Evolutionary conservation across 2,797 vertebrate species (phyloP).

Genomic region (Columba guinea): DNA sequence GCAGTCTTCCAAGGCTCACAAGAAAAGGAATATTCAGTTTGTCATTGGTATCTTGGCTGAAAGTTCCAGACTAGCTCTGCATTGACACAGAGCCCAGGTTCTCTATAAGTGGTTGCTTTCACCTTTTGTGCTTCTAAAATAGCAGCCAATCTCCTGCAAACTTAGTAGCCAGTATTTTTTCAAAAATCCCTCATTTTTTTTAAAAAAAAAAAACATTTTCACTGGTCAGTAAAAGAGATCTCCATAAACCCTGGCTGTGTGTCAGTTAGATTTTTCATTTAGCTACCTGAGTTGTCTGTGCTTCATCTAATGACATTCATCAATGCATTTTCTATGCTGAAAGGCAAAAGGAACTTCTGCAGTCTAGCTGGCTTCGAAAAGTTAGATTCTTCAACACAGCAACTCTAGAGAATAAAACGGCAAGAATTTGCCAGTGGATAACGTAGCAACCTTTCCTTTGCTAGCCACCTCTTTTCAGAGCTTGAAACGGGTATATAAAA

Average conservation of each 20-base stretch:
- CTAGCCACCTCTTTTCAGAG: neutral
- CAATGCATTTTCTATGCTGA: neutral
- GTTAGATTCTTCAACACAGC: neutral
- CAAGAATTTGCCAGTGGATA: neutral
- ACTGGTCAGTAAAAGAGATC: neutral
- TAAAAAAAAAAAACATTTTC: neutral
- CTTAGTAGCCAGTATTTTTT: neutral
- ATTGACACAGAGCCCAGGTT: neutral
- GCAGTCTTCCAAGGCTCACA: neutral
- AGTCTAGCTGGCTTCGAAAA: neutral
- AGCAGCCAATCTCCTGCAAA: neutral
- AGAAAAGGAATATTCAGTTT: neutral
- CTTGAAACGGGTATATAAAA: neutral
- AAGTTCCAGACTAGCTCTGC: neutral
- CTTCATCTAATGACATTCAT: neutral
- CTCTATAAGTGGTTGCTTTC: neutral
- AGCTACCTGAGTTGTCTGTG: neutral
- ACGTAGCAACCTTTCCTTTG: neutral
- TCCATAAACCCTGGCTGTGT: neutral
- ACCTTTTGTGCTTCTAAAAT: neutral
- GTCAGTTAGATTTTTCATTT: neutral
- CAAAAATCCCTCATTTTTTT: neutral
- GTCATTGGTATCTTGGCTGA: neutral
- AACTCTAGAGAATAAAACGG: neutral
- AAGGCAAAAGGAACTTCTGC: neutral